Base-by-base conservation (phyloP, 2,797 vertebrate species). In the Anguilla obscura region DNA sequence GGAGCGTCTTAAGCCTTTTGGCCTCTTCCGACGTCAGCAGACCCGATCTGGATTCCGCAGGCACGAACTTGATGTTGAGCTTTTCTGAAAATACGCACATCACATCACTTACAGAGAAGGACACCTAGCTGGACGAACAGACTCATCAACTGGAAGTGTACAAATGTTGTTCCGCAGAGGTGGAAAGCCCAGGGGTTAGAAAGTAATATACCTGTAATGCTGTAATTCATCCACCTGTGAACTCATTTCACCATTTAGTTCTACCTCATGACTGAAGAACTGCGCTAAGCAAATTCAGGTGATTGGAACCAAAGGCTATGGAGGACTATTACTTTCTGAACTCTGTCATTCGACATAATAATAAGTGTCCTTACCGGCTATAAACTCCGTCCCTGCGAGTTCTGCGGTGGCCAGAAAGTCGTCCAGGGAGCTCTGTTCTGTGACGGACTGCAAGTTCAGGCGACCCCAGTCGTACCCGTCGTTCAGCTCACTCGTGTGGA, bases 371-470 rank as follows among this genome's bases (percentile, higher is more conserved):
- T 92, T 93, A 98, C 98, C 98, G 84, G 98, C 98, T 84, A 96
- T 92, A 92, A 99, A 99, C 88, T 98, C 97, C 16, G 98, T 98
- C 87, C 98, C 98, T 2, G 98, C 98, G 74, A 99, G 91, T 91
- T 99, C 97, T 1, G 98, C 98, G 24, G 98, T 98, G 85, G 98
- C 97, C 89, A 99, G 94, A 92, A 99, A 99, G 89, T 99, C 98
- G 91, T 99, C 98, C 90, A 99, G 95, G 14, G 98, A 97, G 88
- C 93, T 99, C 94, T 99, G 98, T 85, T 99, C 98, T 0, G 98
- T 98, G 83, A 98, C 97, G 0, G 98, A 99, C 93, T 97, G 97
- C 79, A 98, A 94, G 90, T 98, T 98, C 48, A 98, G 95, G 0
- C 97, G 95, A 1, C 96, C 97, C 97, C 97, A 98, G 84, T 98